Percentiles rank a stretch among this genome's conserved stretches.
Evolutionary conservation across 2,113 vertebrate genomes (phyloP).

Genomic region (Hoplias malabaricus): DNA sequence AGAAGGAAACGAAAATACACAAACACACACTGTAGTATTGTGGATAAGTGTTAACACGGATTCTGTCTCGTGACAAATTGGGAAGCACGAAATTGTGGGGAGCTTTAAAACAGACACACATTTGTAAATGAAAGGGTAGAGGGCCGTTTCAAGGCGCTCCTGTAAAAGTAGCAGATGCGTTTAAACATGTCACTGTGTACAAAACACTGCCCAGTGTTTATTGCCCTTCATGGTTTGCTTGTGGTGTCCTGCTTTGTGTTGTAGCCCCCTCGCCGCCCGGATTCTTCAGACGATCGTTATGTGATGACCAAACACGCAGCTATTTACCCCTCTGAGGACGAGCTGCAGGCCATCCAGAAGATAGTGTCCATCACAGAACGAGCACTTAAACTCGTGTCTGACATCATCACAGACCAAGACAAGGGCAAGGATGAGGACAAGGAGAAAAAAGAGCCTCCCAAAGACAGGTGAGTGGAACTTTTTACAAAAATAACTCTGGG

Average conservation of each 20-base stretch:
- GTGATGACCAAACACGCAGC: slow-evolving; percentile 97
- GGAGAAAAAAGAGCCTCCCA: slow-evolving; percentile 87
- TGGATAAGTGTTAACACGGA: too few relatives aligned
- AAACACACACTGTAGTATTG: too few relatives aligned
- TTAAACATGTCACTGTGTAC: not conserved
- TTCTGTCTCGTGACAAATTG: too few relatives aligned
- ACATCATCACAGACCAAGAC: slow-evolving; percentile 91
- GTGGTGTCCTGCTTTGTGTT: slow-evolving; percentile 18
- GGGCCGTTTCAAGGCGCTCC: too few relatives aligned
- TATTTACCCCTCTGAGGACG: slow-evolving; percentile 96
- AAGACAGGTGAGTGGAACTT: slow-evolving; percentile 79
- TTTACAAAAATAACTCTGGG: not conserved
- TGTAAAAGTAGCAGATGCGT: too few relatives aligned
- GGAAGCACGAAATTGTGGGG: too few relatives aligned
- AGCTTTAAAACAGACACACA: too few relatives aligned
- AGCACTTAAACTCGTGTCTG: slow-evolving; percentile 95
- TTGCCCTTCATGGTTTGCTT: not conserved
- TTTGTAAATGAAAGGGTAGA: too few relatives aligned
- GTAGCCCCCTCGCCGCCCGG: slow-evolving; percentile 92
- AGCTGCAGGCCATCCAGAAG: slow-evolving; percentile 96
- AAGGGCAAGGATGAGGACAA: slow-evolving; percentile 86
- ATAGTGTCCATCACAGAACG: slow-evolving; percentile 98
- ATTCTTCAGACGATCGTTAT: slow-evolving; percentile 95
- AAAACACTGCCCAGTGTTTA: not conserved
- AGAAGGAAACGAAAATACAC: too few relatives aligned